Conservation (phyloP, 2,888 invertebrate species). For the Drosophila lutescens region DNA sequence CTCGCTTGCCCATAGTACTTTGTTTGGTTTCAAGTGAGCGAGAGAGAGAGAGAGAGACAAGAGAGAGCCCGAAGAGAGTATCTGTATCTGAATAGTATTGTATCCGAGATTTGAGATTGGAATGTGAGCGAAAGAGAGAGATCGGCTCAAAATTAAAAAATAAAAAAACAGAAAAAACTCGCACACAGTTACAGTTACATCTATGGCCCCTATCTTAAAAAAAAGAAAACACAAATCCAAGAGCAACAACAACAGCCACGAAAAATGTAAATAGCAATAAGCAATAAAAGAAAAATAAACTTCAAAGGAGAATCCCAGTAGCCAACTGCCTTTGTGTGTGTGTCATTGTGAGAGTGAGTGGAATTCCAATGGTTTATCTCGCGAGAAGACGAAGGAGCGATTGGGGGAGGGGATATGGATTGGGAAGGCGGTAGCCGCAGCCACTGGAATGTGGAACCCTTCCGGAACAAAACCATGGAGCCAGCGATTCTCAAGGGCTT, state of each 20-base stretch:
- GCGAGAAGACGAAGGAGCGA: slow-evolving; percentile 24
- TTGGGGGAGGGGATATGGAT: not conserved
- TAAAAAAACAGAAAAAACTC: not conserved
- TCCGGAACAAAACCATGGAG: slow-evolving; percentile 12
- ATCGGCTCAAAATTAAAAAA: slow-evolving; percentile 4
- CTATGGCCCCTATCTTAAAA: slow-evolving; percentile 14
- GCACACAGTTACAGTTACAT: slow-evolving; percentile 17
- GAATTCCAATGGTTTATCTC: slow-evolving; percentile 76
- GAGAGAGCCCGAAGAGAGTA: slow-evolving; percentile 7
- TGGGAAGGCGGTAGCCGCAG: slow-evolving; percentile 2
- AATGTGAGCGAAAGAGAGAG: slow-evolving; percentile 11
- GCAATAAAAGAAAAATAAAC: slow-evolving; percentile 67
- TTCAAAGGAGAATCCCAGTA: slow-evolving; percentile 80
- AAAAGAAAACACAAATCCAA: slow-evolving; percentile 38
- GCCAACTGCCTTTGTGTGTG: slow-evolving; percentile 69
- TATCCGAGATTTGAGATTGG: slow-evolving; percentile 7
- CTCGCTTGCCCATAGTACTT: no score
- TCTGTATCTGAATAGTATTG: not conserved
- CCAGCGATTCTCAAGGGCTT: not conserved
- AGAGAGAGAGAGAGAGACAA: not conserved
- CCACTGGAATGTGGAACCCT: slow-evolving; percentile 33
- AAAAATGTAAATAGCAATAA: slow-evolving; percentile 70
- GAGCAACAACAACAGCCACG: slow-evolving; percentile 47
- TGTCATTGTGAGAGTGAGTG: slow-evolving; percentile 45
- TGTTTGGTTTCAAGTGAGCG: not conserved